These are phyloP conservation scores for Allolobophora icterica DNA, from an alignment of 2,888 invertebrate genomes.

Conservation along the genomic window DNA sequence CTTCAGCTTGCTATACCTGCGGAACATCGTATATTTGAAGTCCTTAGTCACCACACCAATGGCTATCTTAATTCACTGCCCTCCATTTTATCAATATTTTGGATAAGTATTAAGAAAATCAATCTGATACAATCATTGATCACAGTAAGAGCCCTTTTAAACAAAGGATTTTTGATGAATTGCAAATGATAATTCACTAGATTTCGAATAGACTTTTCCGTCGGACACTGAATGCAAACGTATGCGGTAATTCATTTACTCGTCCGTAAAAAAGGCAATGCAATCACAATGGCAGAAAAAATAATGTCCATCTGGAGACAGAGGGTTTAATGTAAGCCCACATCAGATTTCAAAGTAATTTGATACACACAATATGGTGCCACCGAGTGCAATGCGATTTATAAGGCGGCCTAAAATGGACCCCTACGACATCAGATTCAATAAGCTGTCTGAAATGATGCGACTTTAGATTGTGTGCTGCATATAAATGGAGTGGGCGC, in stretches of 20 bases:
- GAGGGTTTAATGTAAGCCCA: not conserved
- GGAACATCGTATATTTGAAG: too few relatives aligned
- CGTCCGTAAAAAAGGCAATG: not conserved
- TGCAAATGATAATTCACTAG: not conserved
- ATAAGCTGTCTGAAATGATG: not conserved
- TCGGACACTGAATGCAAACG: too few relatives aligned
- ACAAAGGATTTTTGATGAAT: not conserved
- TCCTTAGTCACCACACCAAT: too few relatives aligned
- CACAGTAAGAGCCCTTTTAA: not conserved
- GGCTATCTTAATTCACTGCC: too few relatives aligned
- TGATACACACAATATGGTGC: not conserved
- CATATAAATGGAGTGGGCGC: not conserved
- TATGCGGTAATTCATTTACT: too few relatives aligned
- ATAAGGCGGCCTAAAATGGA: not conserved
- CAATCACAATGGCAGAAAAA: not conserved
- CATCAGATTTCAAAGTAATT: not conserved
- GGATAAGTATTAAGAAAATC: not conserved
- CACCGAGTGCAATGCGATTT: not conserved
- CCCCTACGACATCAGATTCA: not conserved
- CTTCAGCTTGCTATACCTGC: too few relatives aligned
- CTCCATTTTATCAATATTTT: not conserved
- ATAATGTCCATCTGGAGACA: not conserved
- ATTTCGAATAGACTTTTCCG: not conserved
- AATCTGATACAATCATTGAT: not conserved
- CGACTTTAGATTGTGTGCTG: not conserved